These are phyloP conservation scores for Hapalemur alaotrensis DNA, from an alignment of 2,797 vertebrate species.

Conservation along the genomic window DNA sequence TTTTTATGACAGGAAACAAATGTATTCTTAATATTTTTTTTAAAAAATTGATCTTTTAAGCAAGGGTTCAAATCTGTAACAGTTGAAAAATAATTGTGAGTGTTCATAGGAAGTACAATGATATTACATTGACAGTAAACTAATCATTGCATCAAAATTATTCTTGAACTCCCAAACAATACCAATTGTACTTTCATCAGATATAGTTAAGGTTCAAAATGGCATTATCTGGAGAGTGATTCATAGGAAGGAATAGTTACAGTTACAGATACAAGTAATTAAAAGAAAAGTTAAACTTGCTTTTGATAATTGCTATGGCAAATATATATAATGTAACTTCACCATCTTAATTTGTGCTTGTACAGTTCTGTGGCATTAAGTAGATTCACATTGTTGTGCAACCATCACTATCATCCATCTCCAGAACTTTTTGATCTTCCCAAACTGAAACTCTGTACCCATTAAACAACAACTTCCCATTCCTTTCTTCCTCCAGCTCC, in stretches of 20 bases:
- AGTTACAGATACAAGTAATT: not conserved
- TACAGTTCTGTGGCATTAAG: not conserved
- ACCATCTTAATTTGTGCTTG: not conserved
- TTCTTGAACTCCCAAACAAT: constrained; percentile 11
- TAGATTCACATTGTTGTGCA: not conserved
- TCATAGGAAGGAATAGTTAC: not conserved
- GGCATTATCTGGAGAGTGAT: not conserved
- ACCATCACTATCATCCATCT: not conserved
- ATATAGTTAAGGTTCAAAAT: not conserved
- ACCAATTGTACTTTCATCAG: not conserved
- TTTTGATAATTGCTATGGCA: not conserved
- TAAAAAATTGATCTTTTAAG: not conserved
- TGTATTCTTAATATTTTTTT: not conserved
- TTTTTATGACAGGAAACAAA: not conserved
- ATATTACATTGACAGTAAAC: not conserved
- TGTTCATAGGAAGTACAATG: not conserved
- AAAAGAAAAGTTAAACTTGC: not conserved
- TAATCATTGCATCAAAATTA: constrained; percentile 20
- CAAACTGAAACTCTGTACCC: not conserved
- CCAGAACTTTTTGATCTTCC: not conserved
- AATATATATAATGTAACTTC: not conserved
- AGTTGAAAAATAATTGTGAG: not conserved
- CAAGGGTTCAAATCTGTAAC: not conserved
- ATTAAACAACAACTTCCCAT: not conserved
- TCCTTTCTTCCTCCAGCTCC: not conserved